Evolutionary conservation across 2,888 invertebrate species (phyloP).

Genomic region (Athetis lepigone): DNA sequence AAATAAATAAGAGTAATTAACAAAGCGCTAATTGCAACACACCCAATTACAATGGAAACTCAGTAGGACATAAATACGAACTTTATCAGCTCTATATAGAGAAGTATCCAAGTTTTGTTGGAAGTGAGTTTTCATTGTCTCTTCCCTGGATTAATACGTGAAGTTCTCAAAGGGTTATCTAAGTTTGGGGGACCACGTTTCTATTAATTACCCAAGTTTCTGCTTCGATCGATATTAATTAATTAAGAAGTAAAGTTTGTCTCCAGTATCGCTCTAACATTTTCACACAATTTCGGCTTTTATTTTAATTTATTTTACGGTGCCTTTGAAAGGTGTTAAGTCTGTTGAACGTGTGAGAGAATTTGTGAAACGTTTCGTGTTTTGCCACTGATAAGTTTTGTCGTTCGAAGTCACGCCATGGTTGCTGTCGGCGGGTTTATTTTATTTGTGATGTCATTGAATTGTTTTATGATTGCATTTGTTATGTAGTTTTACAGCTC

Average conservation of each 20-base stretch:
- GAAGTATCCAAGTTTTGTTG: constrained; percentile 73
- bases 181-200: constrained; percentile 85
- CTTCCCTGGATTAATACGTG: constrained; percentile 84
- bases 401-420: constrained; percentile 58
- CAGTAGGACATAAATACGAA: constrained; percentile 56
- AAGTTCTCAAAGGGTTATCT: constrained; percentile 86
- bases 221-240: constrained; percentile 82
- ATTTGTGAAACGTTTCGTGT: constrained; percentile 56
- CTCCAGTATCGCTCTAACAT: constrained; percentile 41
- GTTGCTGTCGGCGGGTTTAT: constrained; percentile 42
- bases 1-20: constrained; percentile 49
- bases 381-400: constrained; percentile 58
- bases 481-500: constrained; percentile 8
- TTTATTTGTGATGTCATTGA: constrained; percentile 41
- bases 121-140: constrained; percentile 82
- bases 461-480: constrained; percentile 21
- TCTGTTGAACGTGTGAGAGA: constrained; percentile 51
- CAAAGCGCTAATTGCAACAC: constrained; percentile 49
- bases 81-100: constrained; percentile 70
- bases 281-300: constrained; percentile 42
- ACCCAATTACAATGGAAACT: constrained; percentile 52
- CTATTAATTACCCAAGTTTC: constrained; percentile 87
- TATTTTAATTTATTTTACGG: constrained; percentile 49
- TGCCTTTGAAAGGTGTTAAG: constrained; percentile 45
- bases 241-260: constrained; percentile 79